Evolutionary conservation across 2,113 vertebrate species (phyloP).

Genomic region (Corythornis cristatus): DNA sequence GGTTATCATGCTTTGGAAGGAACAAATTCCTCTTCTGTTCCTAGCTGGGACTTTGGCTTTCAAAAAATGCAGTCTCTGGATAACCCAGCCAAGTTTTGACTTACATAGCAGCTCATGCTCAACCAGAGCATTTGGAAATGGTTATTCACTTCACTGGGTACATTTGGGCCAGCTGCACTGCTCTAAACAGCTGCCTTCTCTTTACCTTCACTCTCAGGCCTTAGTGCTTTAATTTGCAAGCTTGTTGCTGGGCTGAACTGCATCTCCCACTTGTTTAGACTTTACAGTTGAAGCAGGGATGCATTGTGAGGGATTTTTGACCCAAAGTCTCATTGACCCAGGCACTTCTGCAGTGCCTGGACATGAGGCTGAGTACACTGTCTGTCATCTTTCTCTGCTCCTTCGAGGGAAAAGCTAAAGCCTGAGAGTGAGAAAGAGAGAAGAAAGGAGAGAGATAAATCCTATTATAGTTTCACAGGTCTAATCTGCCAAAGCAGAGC

Average conservation of each 20-base stretch:
- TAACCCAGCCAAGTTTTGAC: background rate
- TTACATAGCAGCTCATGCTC: accelerated
- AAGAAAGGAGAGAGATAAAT: background rate
- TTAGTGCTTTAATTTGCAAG: background rate
- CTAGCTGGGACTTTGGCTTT: background rate
- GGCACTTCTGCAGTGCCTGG: background rate
- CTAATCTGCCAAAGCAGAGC: slow-evolving; percentile 44
- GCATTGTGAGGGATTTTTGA: background rate
- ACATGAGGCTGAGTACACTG: background rate
- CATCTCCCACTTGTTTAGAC: background rate
- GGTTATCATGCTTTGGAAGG: accelerated
- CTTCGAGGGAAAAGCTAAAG: background rate
- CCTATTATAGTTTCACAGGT: slow-evolving; percentile 28
- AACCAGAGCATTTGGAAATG: background rate
- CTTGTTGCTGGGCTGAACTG: background rate
- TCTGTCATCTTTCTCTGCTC: background rate
- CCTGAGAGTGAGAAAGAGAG: background rate
- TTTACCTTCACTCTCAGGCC: background rate
- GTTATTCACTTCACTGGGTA: background rate
- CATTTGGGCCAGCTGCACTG: background rate
- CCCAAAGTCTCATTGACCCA: background rate
- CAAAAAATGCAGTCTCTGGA: background rate
- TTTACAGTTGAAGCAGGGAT: background rate
- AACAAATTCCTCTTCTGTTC: background rate
- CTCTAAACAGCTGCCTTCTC: background rate